These are phyloP conservation scores for Drosophila elegans DNA, from an alignment of 1,140 invertebrate genomes.

Conservation along the genomic window DNA sequence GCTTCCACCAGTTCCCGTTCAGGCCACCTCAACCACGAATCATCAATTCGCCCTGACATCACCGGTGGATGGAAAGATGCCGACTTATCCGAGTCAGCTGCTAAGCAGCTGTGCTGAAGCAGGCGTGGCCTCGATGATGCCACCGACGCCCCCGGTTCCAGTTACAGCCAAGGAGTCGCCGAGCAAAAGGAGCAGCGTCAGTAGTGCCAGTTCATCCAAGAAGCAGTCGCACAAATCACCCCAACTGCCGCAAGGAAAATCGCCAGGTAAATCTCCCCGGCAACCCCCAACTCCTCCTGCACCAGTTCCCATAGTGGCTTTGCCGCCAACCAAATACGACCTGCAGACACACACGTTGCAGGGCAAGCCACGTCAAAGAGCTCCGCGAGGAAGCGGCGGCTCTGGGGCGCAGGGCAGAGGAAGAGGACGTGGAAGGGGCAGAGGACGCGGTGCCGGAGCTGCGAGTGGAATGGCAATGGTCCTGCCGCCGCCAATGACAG, in stretches of 20 bases:
- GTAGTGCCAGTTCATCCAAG: conserved; percentile 44
- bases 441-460: conserved; percentile 76
- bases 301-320: conserved; percentile 47
- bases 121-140: conserved; percentile 45
- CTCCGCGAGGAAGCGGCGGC: conserved; percentile 86
- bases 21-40: conserved; percentile 57
- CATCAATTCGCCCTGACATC: conserved; percentile 69
- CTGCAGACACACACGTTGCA: conserved; percentile 74
- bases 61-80: conserved; percentile 60
- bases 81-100: conserved; percentile 31
- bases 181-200: conserved; percentile 49
- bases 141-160: conserved; percentile 52
- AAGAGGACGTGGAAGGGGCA: conserved; percentile 89
- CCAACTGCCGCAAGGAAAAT: conserved; percentile 86
- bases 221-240: conserved; percentile 87
- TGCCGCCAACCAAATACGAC: conserved; percentile 63
- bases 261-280: conserved; percentile 91
- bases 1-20: conserved; percentile 40
- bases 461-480: conserved; percentile 56
- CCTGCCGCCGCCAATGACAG: conserved; percentile 77
- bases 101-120: conserved; percentile 59
- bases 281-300: conserved; percentile 50
- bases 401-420: conserved; percentile 44
- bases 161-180: conserved; percentile 67
- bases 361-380: conserved; percentile 86